Base-by-base conservation (phyloP, 2,888 invertebrate genomes). In the Ceratothoa steindachneri region DNA sequence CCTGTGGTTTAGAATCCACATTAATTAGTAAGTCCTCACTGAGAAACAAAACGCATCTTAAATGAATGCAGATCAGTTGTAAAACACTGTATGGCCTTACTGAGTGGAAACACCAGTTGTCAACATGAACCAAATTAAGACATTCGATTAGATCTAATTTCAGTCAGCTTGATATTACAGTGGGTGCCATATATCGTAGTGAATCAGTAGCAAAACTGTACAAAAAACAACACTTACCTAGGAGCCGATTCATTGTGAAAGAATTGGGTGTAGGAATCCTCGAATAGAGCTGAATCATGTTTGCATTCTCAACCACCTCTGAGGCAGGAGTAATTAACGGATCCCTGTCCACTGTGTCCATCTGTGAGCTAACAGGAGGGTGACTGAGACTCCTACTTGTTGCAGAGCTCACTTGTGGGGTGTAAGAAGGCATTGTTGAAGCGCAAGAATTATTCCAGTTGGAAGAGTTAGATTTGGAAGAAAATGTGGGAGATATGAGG, bases 251-350 rank as follows among this genome's bases (percentile, higher is more conserved):
- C 60, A 60, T 60, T 60, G 60, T 60, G 24, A 60, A 60, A 12
- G 60, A 24, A 24, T 60, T 60, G 3, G 60, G 60, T 24, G 60
- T 22, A 24, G 60, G 60, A 12, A 60, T 60, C 24, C 60, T 60
- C 22, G 22, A 24, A 60, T 60, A 60, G 22, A 60, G 60, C 60
- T 60, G 60, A 24, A 60, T 60, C 12, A 24, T 60, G 22, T 60
- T 60, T n/a, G 60, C 60, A 60, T 24, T 60, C 24, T 60, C 60
- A 60, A 60, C 27, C 60, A 60, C 60, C 24, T 60, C 60, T 22
- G 2, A 24, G 24, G 19, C 27, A 4, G 60, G 1, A 60, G 60
- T 7, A 24, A 60, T 60, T 24, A 60, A 7, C 12, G 60, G 60
- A 22, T 60, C 60, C 9, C 60, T 60, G 2, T n/a, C 60, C 19